These are phyloP conservation scores for Noctua comes DNA, from an alignment of 2,888 invertebrate genomes.

Conservation along the genomic window DNA sequence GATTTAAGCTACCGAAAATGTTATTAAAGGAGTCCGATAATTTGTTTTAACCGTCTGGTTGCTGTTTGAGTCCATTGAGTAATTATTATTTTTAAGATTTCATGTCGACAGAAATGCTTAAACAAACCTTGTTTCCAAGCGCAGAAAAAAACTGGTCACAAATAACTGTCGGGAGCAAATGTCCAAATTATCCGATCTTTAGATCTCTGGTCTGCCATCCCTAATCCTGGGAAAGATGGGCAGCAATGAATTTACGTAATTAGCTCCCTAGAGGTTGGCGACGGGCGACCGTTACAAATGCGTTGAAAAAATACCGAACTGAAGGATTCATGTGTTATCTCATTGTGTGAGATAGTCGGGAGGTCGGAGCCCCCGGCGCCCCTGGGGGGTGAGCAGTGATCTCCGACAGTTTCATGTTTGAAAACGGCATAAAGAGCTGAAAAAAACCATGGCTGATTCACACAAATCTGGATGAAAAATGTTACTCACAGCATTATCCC, in stretches of 20 bases:
- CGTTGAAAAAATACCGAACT: conserved; percentile 52
- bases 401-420: conserved; percentile 4
- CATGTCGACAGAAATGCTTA: neutral
- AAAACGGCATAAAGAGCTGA: neutral
- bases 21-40: too few species aligned
- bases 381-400: neutral
- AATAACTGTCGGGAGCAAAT: neutral
- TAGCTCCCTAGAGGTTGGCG: conserved; percentile 45
- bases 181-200: neutral
- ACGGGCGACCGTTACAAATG: conserved; percentile 43
- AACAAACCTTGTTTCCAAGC: neutral
- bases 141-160: neutral
- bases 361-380: neutral
- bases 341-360: conserved; percentile 17
- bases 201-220: conserved; percentile 26
- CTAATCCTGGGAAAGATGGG: conserved; percentile 35
- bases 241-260: conserved; percentile 62
- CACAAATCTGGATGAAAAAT: too few species aligned
- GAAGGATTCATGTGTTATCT: conserved; percentile 48
- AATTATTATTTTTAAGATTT: neutral
- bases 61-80: neutral
- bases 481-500: too few species aligned
- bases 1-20: neutral
- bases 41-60: neutral
- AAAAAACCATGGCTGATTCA: neutral